phyloP scores from a whole-genome alignment of 1,140 invertebrate genomes.

The Propsilocerus akamusi region DNA sequence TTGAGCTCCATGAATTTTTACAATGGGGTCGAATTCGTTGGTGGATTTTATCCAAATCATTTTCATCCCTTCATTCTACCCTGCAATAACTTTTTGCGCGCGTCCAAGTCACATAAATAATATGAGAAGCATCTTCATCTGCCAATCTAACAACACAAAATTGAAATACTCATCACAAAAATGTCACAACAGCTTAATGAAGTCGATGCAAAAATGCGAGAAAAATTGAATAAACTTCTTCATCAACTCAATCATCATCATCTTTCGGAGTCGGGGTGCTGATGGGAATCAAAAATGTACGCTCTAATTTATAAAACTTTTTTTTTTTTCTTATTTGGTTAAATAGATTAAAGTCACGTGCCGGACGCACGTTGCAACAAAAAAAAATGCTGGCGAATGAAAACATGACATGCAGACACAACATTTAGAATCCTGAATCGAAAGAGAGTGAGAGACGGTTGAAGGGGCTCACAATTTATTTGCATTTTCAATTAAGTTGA shows the following conservation, averaged over 20 bases:
- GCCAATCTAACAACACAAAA: neutral
- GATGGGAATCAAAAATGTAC: neutral
- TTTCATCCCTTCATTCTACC: neutral
- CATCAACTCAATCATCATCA: neutral
- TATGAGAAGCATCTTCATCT: neutral
- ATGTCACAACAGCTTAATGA: conserved; percentile 3
- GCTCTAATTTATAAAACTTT: too few species aligned
- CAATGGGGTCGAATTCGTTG: neutral
- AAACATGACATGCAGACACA: conserved; percentile 2
- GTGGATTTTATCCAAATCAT: neutral
- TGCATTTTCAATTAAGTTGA: neutral
- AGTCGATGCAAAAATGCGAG: conserved; percentile 1
- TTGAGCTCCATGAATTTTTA: neutral
- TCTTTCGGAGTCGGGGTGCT: neutral
- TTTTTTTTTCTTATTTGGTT: neutral
- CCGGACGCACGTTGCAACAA: neutral
- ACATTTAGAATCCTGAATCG: neutral
- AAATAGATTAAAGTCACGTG: conserved; percentile 4
- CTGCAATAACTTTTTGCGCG: neutral
- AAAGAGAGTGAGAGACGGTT: neutral
- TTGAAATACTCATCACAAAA: neutral
- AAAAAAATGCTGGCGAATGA: neutral
- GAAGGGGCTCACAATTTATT: neutral
- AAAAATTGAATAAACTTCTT: neutral
- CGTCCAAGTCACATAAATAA: neutral